These are phyloP conservation scores for Drosophila hamatofila DNA, from an alignment of 2,888 invertebrate species.

Conservation along the genomic window DNA sequence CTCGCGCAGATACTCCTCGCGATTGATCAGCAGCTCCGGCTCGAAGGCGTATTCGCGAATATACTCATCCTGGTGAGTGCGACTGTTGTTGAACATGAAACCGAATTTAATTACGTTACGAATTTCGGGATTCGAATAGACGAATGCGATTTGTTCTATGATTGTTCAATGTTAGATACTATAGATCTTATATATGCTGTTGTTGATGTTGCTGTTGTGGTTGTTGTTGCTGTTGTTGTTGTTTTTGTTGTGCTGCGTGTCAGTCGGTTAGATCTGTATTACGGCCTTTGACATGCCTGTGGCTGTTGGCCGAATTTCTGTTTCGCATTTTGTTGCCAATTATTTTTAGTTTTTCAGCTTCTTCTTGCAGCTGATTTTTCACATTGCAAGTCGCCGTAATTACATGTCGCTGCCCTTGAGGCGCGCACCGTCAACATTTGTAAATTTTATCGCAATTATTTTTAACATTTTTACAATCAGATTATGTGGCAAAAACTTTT, in stretches of 20 bases:
- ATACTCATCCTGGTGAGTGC: conserved; percentile 82
- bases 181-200: conserved; percentile 2
- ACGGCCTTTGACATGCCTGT: conserved; percentile 79
- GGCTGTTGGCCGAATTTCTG: conserved; percentile 72
- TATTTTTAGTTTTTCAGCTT: conserved; percentile 69
- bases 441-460: conserved; percentile 69
- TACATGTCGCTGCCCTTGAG: conserved; percentile 70
- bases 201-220: neutral
- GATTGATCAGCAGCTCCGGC: conserved; percentile 83
- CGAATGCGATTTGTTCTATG: conserved; percentile 25
- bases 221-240: neutral
- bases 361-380: conserved; percentile 27
- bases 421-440: conserved; percentile 58
- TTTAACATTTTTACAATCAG: conserved; percentile 50
- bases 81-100: conserved; percentile 80
- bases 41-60: conserved; percentile 85
- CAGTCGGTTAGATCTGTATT: conserved; percentile 64
- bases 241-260: conserved; percentile 37
- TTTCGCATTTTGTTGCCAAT: conserved; percentile 78
- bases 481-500: conserved; percentile 14
- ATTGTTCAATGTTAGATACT: conserved; percentile 9
- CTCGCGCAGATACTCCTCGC: conserved; percentile 81
- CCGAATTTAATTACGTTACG: conserved; percentile 42
- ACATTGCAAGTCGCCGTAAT: conserved; percentile 67
- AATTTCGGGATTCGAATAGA: conserved; percentile 16